phyloP scores from a whole-genome alignment of 2,113 vertebrate species.

The Empidonax traillii region DNA sequence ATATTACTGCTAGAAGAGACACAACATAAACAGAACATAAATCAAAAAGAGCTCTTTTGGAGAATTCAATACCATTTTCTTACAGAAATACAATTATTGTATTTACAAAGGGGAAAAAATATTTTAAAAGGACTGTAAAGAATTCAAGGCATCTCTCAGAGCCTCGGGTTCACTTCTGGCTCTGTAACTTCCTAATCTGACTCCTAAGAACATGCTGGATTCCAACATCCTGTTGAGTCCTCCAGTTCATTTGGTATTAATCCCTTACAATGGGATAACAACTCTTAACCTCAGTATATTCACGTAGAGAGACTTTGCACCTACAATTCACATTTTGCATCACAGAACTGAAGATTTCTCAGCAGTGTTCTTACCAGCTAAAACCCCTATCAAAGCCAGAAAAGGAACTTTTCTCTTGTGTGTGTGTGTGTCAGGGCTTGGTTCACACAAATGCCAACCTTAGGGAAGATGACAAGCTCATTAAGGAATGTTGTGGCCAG shows the following conservation, averaged over 20 bases:
- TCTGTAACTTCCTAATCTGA: neutral
- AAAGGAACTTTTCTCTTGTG: neutral
- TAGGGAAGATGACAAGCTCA: neutral
- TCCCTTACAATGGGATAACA: neutral
- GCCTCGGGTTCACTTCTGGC: neutral
- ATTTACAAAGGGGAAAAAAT: neutral
- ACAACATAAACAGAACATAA: neutral
- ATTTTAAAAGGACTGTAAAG: neutral
- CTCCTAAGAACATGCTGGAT: neutral
- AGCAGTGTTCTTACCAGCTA: neutral
- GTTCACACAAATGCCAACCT: neutral
- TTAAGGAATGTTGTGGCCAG: neutral
- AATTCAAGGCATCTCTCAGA: neutral
- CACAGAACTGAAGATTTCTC: neutral
- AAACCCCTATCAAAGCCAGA: neutral
- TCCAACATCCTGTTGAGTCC: neutral
- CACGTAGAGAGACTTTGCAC: neutral
- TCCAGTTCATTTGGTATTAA: neutral
- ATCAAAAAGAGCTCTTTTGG: neutral
- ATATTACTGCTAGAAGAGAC: neutral
- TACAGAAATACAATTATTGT: neutral
- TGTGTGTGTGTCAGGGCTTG: rapidly evolving
- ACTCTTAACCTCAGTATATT: neutral
- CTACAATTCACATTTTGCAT: neutral
- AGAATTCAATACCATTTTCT: neutral